Base-by-base conservation (phyloP, 2,113 vertebrate species). In the Brienomyrus longianalis region DNA sequence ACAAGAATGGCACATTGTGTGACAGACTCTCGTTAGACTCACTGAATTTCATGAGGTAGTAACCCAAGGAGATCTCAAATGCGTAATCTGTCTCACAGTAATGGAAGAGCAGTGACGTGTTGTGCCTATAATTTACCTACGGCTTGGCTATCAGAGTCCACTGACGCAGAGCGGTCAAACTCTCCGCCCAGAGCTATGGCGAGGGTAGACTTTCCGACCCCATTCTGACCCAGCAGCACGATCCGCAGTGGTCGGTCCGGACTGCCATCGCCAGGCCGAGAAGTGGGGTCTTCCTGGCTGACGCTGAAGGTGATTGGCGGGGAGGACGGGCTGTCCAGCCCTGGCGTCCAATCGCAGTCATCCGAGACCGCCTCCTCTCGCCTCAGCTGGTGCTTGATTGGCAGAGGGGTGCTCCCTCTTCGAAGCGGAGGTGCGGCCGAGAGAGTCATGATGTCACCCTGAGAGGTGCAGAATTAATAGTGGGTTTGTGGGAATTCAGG, bases 331-430 rank as follows among this genome's bases (percentile, higher is more conserved):
- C 92, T 96, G 0, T 92, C 94, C 0, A 92, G 93, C 11, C 93
- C 95, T 9, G 94, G 93, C 0, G 96, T 93, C 96, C 97, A 97
- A 85, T 98, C 97, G 52, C 95, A 93, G 89, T 98, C 97, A 62
- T 98, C 97, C 1, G 97, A 96, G 54, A 97, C 96, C 0, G 96
- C 96, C 87, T 96, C 95, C 54, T 95, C 96, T 50, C 97, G 94
- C 83, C 94, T 93, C 27, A 97, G 95, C 94, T 97, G 97, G 94
- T 97, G 97, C 92, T 97, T 97, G 80, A 97, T 94, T 19, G 97
- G 97, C 86, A 98, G 94, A 48, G 97, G 97, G 90, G 97, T 97
- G 90, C 97, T 98, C 90, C 97, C 97, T 92, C 97, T 96, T 80
- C 97, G 95, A 15, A 96, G 94, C 4, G 95, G 94, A 31, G 91